phyloP scores from a whole-genome alignment of 1,140 invertebrate species.

The Potamilus streckersoni region DNA sequence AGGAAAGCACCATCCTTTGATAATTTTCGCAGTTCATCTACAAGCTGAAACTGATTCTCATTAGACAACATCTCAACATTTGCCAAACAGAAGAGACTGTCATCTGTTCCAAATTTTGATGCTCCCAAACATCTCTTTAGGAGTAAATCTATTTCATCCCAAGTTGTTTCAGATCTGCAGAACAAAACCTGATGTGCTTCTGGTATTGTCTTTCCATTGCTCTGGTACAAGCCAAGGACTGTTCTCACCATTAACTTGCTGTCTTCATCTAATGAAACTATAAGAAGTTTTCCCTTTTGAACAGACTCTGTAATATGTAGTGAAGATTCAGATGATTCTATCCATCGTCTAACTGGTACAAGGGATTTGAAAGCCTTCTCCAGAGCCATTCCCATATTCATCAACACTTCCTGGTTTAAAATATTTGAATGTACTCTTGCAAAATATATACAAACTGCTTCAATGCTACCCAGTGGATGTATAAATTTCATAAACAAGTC shows the following conservation, averaged over 20 bases:
- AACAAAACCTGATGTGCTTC: conserved; percentile 40
- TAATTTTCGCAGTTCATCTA: conserved; percentile 17
- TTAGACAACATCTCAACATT: conserved; percentile 36
- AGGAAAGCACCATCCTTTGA: conserved; percentile 4
- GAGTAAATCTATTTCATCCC: conserved; percentile 37
- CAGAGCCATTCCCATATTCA: too few species aligned
- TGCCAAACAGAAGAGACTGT: conserved; percentile 32
- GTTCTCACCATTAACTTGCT: conserved; percentile 28
- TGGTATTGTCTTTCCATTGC: conserved; percentile 35
- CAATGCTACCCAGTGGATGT: conserved; percentile 5
- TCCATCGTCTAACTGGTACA: background rate
- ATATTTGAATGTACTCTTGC: too few species aligned
- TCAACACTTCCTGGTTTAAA: too few species aligned
- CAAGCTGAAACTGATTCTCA: conserved; percentile 34
- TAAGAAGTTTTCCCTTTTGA: conserved; percentile 9
- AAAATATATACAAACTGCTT: background rate
- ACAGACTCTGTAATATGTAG: conserved; percentile 13
- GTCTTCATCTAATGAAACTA: conserved; percentile 26
- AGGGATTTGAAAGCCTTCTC: too few species aligned
- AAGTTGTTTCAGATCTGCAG: conserved; percentile 28
- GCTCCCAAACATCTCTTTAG: conserved; percentile 23
- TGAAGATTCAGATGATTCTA: background rate
- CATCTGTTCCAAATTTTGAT: too few species aligned
- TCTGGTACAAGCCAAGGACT: background rate
- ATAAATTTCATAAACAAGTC: conserved; percentile 6